These are phyloP conservation scores for Abrostola triplasia DNA, from an alignment of 2,888 invertebrate genomes.

Conservation along the genomic window DNA sequence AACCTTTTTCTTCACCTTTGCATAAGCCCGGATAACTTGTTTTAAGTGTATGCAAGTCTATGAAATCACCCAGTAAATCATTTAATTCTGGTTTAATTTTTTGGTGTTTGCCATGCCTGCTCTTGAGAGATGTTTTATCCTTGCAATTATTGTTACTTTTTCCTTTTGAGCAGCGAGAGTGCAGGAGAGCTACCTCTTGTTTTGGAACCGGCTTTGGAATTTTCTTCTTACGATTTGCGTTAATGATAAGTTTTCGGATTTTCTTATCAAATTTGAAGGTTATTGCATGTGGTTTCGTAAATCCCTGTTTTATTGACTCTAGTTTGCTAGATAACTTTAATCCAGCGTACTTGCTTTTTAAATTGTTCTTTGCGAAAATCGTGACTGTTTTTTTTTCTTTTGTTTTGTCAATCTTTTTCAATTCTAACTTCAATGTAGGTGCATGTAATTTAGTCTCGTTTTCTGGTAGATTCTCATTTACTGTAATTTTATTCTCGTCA, in stretches of 20 bases:
- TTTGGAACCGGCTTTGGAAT: neutral
- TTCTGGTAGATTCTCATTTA: neutral
- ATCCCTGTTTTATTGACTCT: neutral
- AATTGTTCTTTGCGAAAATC: slow-evolving; percentile 23
- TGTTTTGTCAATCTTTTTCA: neutral
- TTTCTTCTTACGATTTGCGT: neutral
- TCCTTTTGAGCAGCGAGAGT: neutral
- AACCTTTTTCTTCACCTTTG: too few species aligned
- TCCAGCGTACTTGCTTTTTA: neutral
- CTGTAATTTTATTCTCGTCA: too few species aligned
- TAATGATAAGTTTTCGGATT: neutral
- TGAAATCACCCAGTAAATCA: neutral
- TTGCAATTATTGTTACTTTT: neutral
- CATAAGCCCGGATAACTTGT: too few species aligned
- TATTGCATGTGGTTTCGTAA: neutral
- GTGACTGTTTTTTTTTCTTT: slow-evolving; percentile 21
- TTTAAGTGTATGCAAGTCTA: neutral
- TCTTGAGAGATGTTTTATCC: neutral
- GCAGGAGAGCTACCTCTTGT: slow-evolving; percentile 9
- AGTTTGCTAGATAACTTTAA: slow-evolving; percentile 4
- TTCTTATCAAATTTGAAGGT: slow-evolving; percentile 4
- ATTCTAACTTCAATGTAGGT: slow-evolving; percentile 12
- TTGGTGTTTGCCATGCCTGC: neutral
- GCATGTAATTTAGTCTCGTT: neutral
- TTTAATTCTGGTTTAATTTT: neutral